Conservation (phyloP, 2,797 vertebrate genomes). For the Crenichthys baileyi region DNA sequence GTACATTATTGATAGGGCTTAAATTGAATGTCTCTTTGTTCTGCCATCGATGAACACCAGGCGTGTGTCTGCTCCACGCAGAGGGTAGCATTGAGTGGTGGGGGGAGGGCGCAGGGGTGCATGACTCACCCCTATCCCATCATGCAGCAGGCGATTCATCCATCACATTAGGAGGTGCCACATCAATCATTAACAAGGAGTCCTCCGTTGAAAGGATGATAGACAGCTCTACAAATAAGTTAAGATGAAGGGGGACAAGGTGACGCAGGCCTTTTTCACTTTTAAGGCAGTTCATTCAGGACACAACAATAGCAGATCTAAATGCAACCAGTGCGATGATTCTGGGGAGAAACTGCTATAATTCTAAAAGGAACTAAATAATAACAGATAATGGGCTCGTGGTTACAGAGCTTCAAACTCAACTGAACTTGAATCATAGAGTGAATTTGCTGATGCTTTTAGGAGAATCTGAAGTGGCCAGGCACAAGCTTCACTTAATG, state of each 20-base stretch:
- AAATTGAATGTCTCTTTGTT: slow-evolving; percentile 79
- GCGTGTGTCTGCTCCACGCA: slow-evolving; percentile 54
- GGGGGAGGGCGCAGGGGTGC: slow-evolving; percentile 36
- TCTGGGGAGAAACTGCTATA: slow-evolving; percentile 41
- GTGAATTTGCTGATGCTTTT: slow-evolving; percentile 41
- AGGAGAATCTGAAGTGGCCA: slow-evolving; percentile 24
- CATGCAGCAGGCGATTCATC: slow-evolving; percentile 71
- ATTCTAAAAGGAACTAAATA: slow-evolving; percentile 51
- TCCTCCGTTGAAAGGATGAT: slow-evolving; percentile 73
- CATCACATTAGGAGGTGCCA: slow-evolving; percentile 79
- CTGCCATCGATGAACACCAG: slow-evolving; percentile 67
- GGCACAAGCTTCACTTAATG: slow-evolving; percentile 47
- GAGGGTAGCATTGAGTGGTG: slow-evolving; percentile 33
- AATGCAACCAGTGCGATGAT: slow-evolving; percentile 43
- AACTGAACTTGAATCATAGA: slow-evolving; percentile 39
- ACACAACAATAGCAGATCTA: slow-evolving; percentile 43
- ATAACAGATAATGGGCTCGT: slow-evolving; percentile 45
- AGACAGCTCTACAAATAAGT: slow-evolving; percentile 79
- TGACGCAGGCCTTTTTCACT: slow-evolving; percentile 63
- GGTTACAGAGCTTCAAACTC: slow-evolving; percentile 46
- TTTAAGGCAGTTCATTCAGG: slow-evolving; percentile 56
- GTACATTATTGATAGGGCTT: slow-evolving; percentile 82
- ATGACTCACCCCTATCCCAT: slow-evolving; percentile 66
- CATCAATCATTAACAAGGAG: slow-evolving; percentile 82
- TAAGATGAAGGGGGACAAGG: slow-evolving; percentile 74